These are phyloP conservation scores for Sympetrum striolatum DNA, from an alignment of 2,888 invertebrate species.

Conservation along the genomic window DNA sequence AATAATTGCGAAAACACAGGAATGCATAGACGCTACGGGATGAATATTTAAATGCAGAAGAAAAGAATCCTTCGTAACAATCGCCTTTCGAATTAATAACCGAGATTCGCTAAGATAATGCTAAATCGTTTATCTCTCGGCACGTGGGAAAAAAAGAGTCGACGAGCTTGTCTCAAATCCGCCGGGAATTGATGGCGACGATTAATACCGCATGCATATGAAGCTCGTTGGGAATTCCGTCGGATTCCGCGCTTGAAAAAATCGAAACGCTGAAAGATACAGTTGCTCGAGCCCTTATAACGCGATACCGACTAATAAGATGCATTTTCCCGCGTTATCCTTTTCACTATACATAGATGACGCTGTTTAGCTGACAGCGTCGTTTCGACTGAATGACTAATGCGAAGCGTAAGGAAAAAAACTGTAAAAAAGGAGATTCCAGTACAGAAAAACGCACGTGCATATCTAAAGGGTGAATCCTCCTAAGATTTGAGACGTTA, in stretches of 20 bases:
- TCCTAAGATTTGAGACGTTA: background rate
- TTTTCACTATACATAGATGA: background rate
- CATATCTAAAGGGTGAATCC: background rate
- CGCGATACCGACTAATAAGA: background rate
- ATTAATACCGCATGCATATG: background rate
- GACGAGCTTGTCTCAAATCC: background rate
- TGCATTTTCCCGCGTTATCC: background rate
- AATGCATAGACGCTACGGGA: background rate
- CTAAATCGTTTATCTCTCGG: background rate
- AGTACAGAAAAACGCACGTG: background rate
- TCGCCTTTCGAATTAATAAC: background rate
- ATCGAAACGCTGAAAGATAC: background rate
- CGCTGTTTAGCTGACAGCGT: background rate
- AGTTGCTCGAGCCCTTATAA: background rate
- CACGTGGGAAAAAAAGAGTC: background rate
- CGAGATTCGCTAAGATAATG: background rate
- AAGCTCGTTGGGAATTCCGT: background rate
- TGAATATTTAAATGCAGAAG: background rate
- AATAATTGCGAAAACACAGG: background rate
- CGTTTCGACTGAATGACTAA: background rate
- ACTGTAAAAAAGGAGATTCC: background rate
- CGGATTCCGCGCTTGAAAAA: background rate
- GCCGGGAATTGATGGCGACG: slow-evolving; percentile 1
- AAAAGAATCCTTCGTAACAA: background rate
- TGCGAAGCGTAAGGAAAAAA: background rate